Conservation (phyloP, 1,140 invertebrate genomes). For the Goniozus legneri region DNA sequence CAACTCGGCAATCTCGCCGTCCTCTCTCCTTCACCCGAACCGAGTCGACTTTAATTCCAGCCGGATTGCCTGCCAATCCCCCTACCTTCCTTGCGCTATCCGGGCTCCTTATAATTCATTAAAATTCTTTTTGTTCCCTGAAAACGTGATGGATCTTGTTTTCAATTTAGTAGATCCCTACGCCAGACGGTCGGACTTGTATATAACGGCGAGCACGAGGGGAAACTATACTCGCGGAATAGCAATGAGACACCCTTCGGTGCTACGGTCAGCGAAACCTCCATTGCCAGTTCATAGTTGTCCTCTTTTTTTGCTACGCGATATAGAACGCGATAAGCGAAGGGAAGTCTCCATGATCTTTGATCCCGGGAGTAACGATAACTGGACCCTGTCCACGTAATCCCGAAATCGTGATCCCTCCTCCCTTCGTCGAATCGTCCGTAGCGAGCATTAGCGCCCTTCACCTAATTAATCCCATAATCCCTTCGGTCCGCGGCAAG, state of each 20-base stretch:
- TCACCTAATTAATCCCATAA: conserved; percentile 50
- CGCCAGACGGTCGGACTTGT: conserved; percentile 44
- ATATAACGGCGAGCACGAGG: conserved; percentile 29
- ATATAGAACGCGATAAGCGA: no score
- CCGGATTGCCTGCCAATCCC: conserved; percentile 45
- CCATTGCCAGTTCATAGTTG: no score
- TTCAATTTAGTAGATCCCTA: conserved; percentile 53
- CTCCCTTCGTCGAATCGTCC: no score
- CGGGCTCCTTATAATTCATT: conserved; percentile 51
- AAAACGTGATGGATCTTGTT: conserved; percentile 55
- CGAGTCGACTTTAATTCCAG: conserved; percentile 35
- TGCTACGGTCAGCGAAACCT: background rate
- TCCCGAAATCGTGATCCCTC: no score
- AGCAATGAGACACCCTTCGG: conserved; percentile 43
- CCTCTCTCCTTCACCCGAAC: background rate
- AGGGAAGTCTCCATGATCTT: no score
- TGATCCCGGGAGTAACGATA: no score
- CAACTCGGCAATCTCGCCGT: conserved; percentile 12
- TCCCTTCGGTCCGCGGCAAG: no score
- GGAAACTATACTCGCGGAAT: conserved; percentile 43
- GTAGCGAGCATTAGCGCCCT: conserved; percentile 49
- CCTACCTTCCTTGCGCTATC: background rate
- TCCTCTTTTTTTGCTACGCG: no score
- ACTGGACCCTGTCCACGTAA: no score
- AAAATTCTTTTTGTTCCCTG: conserved; percentile 50